Evolutionary conservation across 2,888 invertebrate genomes (phyloP).

Genomic region (Urechis unicinctus): DNA sequence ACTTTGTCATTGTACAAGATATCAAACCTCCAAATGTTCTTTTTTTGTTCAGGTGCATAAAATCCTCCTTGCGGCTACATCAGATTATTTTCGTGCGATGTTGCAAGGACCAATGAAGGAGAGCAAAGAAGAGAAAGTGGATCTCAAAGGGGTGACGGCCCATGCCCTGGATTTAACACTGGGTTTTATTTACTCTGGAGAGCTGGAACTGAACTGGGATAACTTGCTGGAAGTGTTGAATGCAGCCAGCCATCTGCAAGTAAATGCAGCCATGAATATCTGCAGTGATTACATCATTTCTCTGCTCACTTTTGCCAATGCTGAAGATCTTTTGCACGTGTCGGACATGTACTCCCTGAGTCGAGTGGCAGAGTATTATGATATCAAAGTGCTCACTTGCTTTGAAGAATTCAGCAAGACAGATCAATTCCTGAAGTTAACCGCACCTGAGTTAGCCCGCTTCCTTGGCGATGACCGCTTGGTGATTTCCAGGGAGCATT

Average conservation of each 20-base stretch:
- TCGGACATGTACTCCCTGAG: conserved; percentile 44
- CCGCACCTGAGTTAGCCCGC: conserved; percentile 27
- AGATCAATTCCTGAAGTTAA: conserved; percentile 37
- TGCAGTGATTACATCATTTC: conserved; percentile 47
- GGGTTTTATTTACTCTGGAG: conserved; percentile 46
- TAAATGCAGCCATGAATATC: conserved; percentile 41
- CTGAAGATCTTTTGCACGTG: conserved; percentile 42
- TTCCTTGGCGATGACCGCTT: conserved; percentile 35
- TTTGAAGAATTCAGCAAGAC: conserved; percentile 42
- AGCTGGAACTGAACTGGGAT: conserved; percentile 37
- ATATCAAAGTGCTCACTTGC: conserved; percentile 37
- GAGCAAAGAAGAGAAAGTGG: conserved; percentile 44
- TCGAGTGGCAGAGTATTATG: conserved; percentile 35
- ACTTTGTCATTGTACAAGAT: neutral
- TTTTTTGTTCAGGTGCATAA: conserved; percentile 40
- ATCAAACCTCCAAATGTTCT: neutral
- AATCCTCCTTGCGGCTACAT: conserved; percentile 44
- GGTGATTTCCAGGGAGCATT: conserved; percentile 33
- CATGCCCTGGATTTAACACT: conserved; percentile 36
- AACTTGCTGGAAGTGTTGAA: conserved; percentile 44
- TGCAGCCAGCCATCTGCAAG: conserved; percentile 44
- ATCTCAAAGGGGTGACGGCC: conserved; percentile 39
- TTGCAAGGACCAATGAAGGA: conserved; percentile 46
- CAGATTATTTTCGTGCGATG: conserved; percentile 49
- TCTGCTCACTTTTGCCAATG: conserved; percentile 43